Conservation (phyloP, 1,140 invertebrate species). For the Trichonephila clavata region DNA sequence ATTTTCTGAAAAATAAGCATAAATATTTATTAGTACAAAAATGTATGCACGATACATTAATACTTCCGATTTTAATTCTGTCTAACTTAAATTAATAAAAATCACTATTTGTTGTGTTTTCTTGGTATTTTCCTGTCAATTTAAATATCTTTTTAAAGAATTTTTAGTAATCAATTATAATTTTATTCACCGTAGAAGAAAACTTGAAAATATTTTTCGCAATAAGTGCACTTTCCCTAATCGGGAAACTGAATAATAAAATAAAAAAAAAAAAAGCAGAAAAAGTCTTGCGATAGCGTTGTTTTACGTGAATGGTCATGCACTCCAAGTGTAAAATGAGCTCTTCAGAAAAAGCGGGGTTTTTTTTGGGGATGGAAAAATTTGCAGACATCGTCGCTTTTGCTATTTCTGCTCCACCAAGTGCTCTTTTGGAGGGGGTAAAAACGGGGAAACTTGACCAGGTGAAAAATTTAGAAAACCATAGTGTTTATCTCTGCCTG, state of each 20-base stretch:
- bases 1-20: no score
- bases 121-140: no score
- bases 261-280: not conserved
- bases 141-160: no score
- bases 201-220: not conserved
- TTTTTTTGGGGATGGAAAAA: not conserved
- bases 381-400: slow-evolving; percentile 3
- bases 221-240: not conserved
- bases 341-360: not conserved
- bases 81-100: no score
- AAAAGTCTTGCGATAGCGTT: not conserved
- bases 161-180: no score
- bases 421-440: not conserved
- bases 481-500: slow-evolving; percentile 20
- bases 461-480: slow-evolving; percentile 24
- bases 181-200: not conserved
- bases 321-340: slow-evolving; percentile 17
- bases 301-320: slow-evolving; percentile 15
- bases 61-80: no score
- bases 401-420: not conserved
- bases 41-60: no score
- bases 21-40: no score
- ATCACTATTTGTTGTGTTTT: no score
- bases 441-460: not conserved
- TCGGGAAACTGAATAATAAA: not conserved